Evolutionary conservation across 2,797 vertebrate genomes (phyloP).

Genomic region (Ptychobarbus kaznakovi): DNA sequence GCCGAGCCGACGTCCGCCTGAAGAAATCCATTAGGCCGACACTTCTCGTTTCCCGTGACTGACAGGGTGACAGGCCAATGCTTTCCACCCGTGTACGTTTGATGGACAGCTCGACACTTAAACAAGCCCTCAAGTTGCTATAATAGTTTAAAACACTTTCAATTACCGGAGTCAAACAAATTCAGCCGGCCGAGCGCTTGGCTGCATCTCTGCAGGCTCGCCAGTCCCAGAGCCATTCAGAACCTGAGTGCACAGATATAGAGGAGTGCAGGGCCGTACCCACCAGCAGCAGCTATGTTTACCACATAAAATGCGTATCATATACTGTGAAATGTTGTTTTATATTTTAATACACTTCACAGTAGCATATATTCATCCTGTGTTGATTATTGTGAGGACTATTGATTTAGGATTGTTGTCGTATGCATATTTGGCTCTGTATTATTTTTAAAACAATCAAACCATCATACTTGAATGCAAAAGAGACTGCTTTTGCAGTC

Average conservation of each 20-base stretch:
- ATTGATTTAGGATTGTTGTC: constrained; percentile 22
- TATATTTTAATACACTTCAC: not conserved
- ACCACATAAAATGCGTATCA: not conserved
- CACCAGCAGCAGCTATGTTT: not conserved
- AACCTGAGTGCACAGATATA: constrained; percentile 53
- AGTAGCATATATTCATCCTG: not conserved
- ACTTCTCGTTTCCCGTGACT: constrained; percentile 99
- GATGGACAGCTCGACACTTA: constrained; percentile 99
- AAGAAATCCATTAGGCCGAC: constrained; percentile 99
- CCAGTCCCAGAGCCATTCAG: constrained; percentile 73
- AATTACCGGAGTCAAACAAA: constrained; percentile 99
- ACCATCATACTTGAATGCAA: constrained; percentile 31
- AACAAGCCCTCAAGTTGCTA: constrained; percentile 99
- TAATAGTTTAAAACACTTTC: constrained; percentile 99
- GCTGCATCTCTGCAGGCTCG: constrained; percentile 73
- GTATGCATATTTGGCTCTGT: not conserved
- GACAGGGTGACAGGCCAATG: constrained; percentile 98
- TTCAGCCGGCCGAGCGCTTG: constrained; percentile 78
- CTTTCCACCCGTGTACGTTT: constrained; percentile 91
- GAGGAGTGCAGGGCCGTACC: not conserved
- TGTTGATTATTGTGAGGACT: constrained; percentile 1
- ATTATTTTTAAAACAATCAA: constrained; percentile 33
- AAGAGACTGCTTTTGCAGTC: constrained; percentile 27
- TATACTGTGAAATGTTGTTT: not conserved
- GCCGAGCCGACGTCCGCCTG: constrained; percentile 86